A percentile compares a stretch with the other conserved stretches of the same genome.
These are phyloP conservation scores for Apaloderma vittatum DNA, from an alignment of 2,113 vertebrate species.

Conservation along the genomic window DNA sequence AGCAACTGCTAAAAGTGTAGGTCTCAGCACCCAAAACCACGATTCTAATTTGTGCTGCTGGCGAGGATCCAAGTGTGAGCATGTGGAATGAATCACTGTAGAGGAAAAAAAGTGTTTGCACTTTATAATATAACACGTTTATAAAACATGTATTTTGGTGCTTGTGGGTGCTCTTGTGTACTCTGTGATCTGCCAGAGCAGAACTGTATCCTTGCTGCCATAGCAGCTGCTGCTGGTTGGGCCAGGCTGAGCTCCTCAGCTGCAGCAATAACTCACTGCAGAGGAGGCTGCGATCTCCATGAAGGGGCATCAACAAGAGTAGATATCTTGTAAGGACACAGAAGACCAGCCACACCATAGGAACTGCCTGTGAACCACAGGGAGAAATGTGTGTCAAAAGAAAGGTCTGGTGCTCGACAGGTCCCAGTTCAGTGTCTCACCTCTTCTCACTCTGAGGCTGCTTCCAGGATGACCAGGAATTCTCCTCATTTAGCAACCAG, in stretches of 20 bases:
- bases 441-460: background rate
- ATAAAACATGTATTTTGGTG: background rate
- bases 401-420: background rate
- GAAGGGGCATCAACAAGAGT: accelerated
- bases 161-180: accelerated
- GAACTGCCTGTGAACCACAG: accelerated
- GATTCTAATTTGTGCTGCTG: background rate
- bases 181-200: background rate
- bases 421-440: background rate
- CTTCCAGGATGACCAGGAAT: background rate
- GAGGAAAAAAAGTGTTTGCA: background rate
- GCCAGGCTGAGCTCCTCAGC: background rate
- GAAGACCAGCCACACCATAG: background rate
- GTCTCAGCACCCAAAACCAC: background rate
- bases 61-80: background rate
- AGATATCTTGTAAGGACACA: background rate
- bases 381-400: background rate
- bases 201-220: background rate
- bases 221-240: background rate
- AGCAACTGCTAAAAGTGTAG: background rate
- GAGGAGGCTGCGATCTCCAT: background rate
- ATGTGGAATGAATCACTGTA: background rate
- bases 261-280: background rate
- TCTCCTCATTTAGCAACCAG: background rate
- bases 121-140: background rate